Evolutionary conservation across 2,888 invertebrate species (phyloP).

Genomic region (Chydorus sphaericus): DNA sequence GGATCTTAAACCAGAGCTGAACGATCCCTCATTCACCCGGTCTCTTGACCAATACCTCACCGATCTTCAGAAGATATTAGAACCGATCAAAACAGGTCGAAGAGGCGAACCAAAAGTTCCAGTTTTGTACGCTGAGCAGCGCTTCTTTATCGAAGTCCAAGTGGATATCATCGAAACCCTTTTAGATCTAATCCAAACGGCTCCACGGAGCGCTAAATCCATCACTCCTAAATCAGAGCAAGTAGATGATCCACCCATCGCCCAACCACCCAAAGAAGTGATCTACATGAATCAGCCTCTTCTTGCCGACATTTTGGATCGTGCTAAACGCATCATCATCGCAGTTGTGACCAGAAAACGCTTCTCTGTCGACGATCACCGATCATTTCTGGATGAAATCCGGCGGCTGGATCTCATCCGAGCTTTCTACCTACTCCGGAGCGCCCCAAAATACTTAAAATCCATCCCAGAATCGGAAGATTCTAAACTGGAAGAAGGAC

Average conservation of each 20-base stretch:
- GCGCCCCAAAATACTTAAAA: not conserved
- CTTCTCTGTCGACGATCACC: not conserved
- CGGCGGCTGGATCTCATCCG: constrained; percentile 8
- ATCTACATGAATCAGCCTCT: not conserved
- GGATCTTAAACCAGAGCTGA: not conserved
- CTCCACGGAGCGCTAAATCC: no score
- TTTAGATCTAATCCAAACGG: not conserved
- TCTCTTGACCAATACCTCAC: no score
- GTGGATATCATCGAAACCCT: not conserved
- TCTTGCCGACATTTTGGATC: not conserved
- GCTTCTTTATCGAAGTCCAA: not conserved
- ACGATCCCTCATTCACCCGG: not conserved
- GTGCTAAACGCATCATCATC: not conserved
- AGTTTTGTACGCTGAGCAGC: not conserved
- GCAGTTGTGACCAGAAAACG: not conserved
- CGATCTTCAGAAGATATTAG: no score
- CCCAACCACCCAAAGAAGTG: no score
- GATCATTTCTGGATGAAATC: constrained; percentile 1
- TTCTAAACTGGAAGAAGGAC: not conserved
- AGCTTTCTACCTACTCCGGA: constrained; percentile 2
- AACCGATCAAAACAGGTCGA: no score
- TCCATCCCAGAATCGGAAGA: not conserved
- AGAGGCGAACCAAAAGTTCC: no score
- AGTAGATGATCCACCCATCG: no score
- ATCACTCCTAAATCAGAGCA: not conserved